Evolutionary conservation across 2,888 invertebrate genomes (phyloP), one percentile per base, ranked within the genome.

Genomic region (Molorchus minor): DNA sequence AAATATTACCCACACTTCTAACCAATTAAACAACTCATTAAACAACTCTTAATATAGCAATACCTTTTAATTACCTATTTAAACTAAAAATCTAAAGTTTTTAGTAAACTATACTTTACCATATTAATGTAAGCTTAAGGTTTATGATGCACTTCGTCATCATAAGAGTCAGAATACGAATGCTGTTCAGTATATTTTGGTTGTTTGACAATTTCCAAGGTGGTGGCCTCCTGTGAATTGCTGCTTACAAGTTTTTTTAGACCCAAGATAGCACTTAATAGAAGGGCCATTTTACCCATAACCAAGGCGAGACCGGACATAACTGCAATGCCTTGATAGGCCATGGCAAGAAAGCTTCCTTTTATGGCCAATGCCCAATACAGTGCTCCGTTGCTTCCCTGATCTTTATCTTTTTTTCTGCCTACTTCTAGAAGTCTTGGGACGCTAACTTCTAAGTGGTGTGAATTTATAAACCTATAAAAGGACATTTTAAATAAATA

Each of bases 171-270:
- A 1, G 91, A 90, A 74, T 92, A 92, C 3, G 89, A 87, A 75
- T 92, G 91, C 70, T 87, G 87, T 76, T 90, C 90, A 46, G 88
- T 88, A 53, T 92, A 87, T 74, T 91, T 89, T n/a, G 93, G 93
- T 79, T 92, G 90, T 77, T 93, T 93, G 52, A 93, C 89, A 68
- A 93, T 92, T 80, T 93, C 93, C 68, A 92, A 90, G 3, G 92
- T 92, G 0, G 92, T 92, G 79, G 91, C 91, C 72, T 92, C 90
- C 58, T 88, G 86, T 13, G 87, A 86, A 46, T 84, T 84, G 3
- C 87, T 84, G 3, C 87, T 86, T 20, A 93, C 86, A 25, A 93
- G 82, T 72, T 92, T 92, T 83, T 93, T 93, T 52, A 93, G 81
- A 0, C 91, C 93, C 68, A 93, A 88, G 65, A 93, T 89, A 16